A percentile compares a stretch with the other conserved stretches of the same genome.
Conservation (phyloP, 2,113 vertebrate genomes). For the Entomyzon cyanotis region DNA sequence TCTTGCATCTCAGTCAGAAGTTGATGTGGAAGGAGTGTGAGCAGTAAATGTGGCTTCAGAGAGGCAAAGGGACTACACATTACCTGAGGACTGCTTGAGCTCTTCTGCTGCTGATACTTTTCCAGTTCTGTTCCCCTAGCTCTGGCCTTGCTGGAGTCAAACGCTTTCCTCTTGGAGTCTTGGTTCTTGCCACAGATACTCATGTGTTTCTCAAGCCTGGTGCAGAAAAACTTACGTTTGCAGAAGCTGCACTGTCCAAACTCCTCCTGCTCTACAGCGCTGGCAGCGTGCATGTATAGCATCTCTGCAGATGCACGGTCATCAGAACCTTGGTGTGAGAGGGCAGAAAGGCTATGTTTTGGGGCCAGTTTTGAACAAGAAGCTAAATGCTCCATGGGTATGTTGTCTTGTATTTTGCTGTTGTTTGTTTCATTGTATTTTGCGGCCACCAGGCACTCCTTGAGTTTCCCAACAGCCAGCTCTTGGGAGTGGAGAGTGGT, state of each 20-base stretch:
- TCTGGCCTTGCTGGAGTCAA: conserved; percentile 78
- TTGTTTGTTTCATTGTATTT: conserved; percentile 44
- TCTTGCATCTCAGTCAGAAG: background rate
- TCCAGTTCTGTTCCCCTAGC: conserved; percentile 82
- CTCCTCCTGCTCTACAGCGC: background rate
- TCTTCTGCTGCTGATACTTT: conserved; percentile 73
- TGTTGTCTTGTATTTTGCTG: conserved; percentile 21
- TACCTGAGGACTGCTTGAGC: conserved; percentile 73
- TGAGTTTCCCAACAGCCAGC: conserved; percentile 37
- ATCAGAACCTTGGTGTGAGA: background rate
- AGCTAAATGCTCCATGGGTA: background rate
- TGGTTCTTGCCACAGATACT: conserved; percentile 77
- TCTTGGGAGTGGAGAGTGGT: background rate
- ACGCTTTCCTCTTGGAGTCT: conserved; percentile 76
- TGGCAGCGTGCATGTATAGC: background rate
- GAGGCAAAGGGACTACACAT: background rate
- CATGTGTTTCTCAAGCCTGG: conserved; percentile 80
- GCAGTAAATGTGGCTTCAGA: background rate
- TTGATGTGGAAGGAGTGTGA: background rate
- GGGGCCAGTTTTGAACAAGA: background rate
- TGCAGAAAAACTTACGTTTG: conserved; percentile 72
- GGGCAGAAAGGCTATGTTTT: background rate
- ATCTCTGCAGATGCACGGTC: background rate
- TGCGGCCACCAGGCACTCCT: conserved; percentile 33
- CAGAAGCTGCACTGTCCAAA: conserved; percentile 79